Conservation (phyloP, 2,797 vertebrate species). For the Enteromius unitaeniatus region DNA sequence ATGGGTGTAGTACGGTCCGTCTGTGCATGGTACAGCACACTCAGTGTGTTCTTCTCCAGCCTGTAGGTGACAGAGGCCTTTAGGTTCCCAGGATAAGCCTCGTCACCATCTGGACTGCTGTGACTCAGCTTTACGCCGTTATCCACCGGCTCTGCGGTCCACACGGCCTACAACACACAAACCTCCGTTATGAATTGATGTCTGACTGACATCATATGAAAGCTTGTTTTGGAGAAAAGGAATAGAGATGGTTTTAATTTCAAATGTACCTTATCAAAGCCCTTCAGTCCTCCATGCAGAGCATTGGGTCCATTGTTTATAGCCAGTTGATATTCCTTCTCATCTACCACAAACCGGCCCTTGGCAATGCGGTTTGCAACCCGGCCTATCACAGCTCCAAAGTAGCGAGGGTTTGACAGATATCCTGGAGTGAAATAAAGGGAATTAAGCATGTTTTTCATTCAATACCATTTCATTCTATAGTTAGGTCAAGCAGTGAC, state of each 20-base stretch:
- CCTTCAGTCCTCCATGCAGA: conserved; percentile 88
- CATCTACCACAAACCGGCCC: conserved; percentile 82
- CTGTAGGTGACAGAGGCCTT: conserved; percentile 87
- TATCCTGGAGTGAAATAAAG: conserved; percentile 80
- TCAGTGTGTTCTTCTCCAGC: conserved; percentile 80
- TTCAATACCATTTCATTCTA: background rate
- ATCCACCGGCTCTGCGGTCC: conserved; percentile 77
- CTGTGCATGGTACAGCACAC: conserved; percentile 83
- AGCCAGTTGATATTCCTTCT: conserved; percentile 83
- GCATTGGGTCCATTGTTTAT: conserved; percentile 90
- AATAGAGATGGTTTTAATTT: background rate
- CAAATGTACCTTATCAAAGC: conserved; percentile 89
- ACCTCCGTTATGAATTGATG: background rate
- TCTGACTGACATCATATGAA: background rate
- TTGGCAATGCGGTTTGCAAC: conserved; percentile 91
- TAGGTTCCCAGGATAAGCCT: conserved; percentile 92
- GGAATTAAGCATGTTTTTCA: background rate
- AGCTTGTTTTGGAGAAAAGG: background rate
- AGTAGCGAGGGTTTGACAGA: conserved; percentile 84
- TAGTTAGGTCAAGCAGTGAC: background rate
- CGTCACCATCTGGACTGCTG: conserved; percentile 88
- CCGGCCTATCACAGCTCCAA: conserved; percentile 88
- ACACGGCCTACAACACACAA: conserved; percentile 77
- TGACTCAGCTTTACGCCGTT: conserved; percentile 84
- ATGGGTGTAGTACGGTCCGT: conserved; percentile 86